Evolutionary conservation across 2,797 vertebrate species (phyloP).

Genomic region (Calcarius lapponicus): DNA sequence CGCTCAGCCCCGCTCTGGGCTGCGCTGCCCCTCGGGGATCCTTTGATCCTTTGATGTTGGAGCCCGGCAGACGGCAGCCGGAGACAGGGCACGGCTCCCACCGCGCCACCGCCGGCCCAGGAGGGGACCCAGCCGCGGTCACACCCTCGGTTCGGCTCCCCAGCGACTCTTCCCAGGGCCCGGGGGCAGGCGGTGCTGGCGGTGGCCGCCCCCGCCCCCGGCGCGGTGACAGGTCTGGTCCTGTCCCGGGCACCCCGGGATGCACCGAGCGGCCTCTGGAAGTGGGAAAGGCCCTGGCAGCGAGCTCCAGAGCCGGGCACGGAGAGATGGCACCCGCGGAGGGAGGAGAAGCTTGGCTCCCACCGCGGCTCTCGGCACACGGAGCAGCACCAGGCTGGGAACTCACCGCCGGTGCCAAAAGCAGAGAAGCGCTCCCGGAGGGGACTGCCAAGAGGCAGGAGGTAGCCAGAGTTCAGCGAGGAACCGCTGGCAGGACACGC

Average conservation of each 20-base stretch:
- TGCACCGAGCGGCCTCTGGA: neutral
- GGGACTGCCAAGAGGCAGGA: neutral
- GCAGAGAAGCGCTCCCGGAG: neutral
- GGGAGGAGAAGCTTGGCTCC: neutral
- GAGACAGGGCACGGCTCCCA: slow-evolving; percentile 8
- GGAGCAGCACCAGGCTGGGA: neutral
- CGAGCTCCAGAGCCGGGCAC: neutral
- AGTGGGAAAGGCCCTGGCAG: neutral
- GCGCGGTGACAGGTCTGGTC: slow-evolving; percentile 3
- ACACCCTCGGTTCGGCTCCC: neutral
- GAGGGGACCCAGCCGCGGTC: slow-evolving; percentile 6
- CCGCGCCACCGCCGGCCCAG: neutral
- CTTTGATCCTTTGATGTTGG: slow-evolving; percentile 31
- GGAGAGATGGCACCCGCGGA: neutral
- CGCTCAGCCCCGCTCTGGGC: neutral
- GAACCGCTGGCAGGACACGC: slow-evolving; percentile 33
- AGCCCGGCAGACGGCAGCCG: neutral
- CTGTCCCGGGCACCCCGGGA: neutral
- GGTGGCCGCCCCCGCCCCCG: neutral
- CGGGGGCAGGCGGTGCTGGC: neutral
- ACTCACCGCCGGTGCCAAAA: neutral
- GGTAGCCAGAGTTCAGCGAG: slow-evolving; percentile 39
- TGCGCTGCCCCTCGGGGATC: neutral
- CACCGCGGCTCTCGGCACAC: neutral
- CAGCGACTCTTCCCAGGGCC: neutral